Evolutionary conservation across 1,140 invertebrate species (phyloP).

Genomic region (Drosophila takahashii): DNA sequence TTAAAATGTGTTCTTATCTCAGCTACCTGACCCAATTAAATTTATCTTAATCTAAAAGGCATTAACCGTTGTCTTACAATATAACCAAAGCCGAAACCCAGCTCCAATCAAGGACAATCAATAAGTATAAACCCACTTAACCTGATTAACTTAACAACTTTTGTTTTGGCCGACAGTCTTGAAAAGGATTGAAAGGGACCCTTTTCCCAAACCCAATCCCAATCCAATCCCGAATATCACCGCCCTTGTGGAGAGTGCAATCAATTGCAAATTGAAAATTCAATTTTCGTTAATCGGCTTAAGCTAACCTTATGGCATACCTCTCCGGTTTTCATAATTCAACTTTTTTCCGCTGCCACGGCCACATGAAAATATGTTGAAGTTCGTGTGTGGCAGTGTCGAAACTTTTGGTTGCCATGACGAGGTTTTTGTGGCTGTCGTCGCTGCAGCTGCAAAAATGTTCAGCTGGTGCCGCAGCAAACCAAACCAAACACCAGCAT

Average conservation of each 20-base stretch:
- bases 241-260: constrained; percentile 53
- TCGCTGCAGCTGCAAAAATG: constrained; percentile 39
- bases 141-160: constrained; percentile 63
- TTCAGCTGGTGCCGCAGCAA: constrained; percentile 27
- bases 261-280: constrained; percentile 78
- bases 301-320: constrained; percentile 55
- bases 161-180: constrained; percentile 24
- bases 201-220: not conserved
- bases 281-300: constrained; percentile 81
- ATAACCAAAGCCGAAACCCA: not conserved
- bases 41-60: constrained; percentile 14
- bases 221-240: not conserved
- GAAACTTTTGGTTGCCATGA: constrained; percentile 46
- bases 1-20: not conserved
- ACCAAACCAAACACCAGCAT: constrained; percentile 19
- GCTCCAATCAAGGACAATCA: constrained; percentile 35
- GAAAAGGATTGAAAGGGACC: constrained; percentile 16
- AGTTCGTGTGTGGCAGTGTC: constrained; percentile 20
- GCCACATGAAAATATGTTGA: constrained; percentile 3
- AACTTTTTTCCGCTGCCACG: constrained; percentile 25
- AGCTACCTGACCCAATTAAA: not conserved
- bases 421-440: constrained; percentile 34
- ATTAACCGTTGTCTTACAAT: constrained; percentile 3
- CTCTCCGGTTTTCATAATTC: constrained; percentile 40
- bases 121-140: constrained; percentile 49